Evolutionary conservation across 2,797 vertebrate species (phyloP).

Genomic region (Labroides dimidiatus): DNA sequence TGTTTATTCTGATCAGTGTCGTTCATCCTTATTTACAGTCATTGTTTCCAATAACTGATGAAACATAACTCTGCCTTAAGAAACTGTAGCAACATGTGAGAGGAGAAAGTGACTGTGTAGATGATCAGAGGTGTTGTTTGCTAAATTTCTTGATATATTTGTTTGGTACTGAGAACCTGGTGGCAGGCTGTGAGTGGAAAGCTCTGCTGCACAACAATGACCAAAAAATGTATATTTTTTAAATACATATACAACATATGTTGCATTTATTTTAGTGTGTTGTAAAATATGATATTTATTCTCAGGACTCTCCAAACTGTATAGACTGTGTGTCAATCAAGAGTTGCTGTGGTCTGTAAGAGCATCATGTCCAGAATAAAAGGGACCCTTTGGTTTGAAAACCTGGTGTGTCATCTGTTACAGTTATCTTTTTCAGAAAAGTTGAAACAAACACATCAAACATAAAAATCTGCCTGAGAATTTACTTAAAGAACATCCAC

Average conservation of each 20-base stretch:
- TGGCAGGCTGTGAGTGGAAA: conserved; percentile 1
- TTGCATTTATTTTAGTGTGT: conserved; percentile 29
- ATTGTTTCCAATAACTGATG: conserved; percentile 24
- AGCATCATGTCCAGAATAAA: not conserved
- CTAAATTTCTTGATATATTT: conserved; percentile 10
- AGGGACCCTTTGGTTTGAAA: not conserved
- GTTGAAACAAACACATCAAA: not conserved
- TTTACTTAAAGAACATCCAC: conserved; percentile 64
- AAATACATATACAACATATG: conserved; percentile 32
- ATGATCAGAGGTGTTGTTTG: conserved; percentile 44
- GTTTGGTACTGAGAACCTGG: conserved; percentile 28
- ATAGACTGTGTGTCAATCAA: conserved; percentile 9
- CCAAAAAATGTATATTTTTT: conserved; percentile 70
- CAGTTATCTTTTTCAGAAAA: not conserved
- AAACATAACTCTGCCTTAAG: conserved; percentile 69
- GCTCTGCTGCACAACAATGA: conserved; percentile 44
- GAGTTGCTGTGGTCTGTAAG: conserved; percentile 1
- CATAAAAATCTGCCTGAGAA: too few species aligned
- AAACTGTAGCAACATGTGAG: conserved; percentile 55
- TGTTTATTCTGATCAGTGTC: too few species aligned
- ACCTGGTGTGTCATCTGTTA: not conserved
- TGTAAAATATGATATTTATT: conserved; percentile 12
- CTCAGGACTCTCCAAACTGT: conserved; percentile 52
- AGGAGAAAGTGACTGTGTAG: conserved; percentile 21
- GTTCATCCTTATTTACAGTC: too few species aligned